phyloP scores from a whole-genome alignment of 2,888 invertebrate species.

The Metellina segmentata region DNA sequence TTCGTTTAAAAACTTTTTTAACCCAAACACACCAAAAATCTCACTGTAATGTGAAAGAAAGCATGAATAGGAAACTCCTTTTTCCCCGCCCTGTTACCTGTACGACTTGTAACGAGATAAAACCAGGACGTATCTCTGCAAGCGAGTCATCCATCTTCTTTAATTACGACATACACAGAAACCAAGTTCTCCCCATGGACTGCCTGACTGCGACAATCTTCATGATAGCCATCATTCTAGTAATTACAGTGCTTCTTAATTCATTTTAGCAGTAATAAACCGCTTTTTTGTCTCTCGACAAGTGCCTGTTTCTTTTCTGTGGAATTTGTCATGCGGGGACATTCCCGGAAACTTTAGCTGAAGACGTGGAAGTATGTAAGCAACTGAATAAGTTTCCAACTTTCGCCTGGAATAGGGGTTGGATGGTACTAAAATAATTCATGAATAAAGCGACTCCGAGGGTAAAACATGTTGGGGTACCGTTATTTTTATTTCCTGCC shows the following conservation, averaged over 20 bases:
- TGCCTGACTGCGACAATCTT: neutral
- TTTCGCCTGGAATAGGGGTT: neutral
- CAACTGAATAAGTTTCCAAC: neutral
- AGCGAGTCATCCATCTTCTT: neutral
- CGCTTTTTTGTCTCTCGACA: neutral
- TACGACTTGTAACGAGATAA: neutral
- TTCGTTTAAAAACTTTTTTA: too few species aligned
- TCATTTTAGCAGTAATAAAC: conserved; percentile 1
- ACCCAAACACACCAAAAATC: neutral
- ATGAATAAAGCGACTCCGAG: too few species aligned
- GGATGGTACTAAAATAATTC: too few species aligned
- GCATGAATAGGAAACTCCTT: neutral
- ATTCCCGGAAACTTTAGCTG: neutral
- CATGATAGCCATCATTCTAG: neutral
- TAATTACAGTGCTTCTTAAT: neutral
- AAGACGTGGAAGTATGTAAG: neutral
- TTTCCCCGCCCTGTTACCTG: neutral
- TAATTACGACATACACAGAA: neutral
- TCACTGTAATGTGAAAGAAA: neutral
- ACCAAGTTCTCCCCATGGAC: neutral
- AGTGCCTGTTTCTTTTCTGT: neutral
- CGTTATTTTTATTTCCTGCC: too few species aligned
- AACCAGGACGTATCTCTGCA: neutral
- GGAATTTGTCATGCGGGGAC: neutral
- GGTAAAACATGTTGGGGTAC: too few species aligned